Conservation (phyloP, 2,797 vertebrate species). For the Anguilla obscura region DNA sequence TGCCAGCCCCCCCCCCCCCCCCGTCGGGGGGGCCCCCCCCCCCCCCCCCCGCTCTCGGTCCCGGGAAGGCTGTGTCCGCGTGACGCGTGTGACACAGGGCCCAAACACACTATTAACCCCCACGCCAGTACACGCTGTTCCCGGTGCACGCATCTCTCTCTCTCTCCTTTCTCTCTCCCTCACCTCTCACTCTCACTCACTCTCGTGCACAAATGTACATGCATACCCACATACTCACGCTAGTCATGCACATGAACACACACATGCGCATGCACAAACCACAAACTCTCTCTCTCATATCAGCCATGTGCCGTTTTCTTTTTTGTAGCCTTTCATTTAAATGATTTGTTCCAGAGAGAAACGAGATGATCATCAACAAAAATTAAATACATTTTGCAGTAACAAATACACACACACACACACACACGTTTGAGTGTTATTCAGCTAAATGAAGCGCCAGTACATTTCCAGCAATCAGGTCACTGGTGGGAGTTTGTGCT, state of each 20-base stretch:
- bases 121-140: not conserved
- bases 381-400: not conserved
- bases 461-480: not conserved
- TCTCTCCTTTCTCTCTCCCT: too few relatives aligned
- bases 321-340: not conserved
- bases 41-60: constrained; percentile 15
- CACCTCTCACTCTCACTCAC: not conserved
- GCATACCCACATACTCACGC: not conserved
- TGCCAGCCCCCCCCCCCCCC: not conserved
- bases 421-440: not conserved
- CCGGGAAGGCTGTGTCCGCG: not conserved
- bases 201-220: not conserved
- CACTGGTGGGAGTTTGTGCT: not conserved
- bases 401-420: not conserved
- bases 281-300: not conserved
- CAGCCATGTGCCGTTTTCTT: not conserved
- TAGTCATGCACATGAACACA: not conserved
- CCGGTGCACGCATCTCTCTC: not conserved
- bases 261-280: not conserved
- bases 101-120: not conserved
- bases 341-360: not conserved
- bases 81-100: not conserved
- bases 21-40: not conserved
- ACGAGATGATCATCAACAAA: not conserved
- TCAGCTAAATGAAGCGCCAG: not conserved